A percentile compares a stretch with the other conserved stretches of the same genome.
Conservation (phyloP, 2,113 vertebrate species). For the Peromyscus maniculatus region DNA sequence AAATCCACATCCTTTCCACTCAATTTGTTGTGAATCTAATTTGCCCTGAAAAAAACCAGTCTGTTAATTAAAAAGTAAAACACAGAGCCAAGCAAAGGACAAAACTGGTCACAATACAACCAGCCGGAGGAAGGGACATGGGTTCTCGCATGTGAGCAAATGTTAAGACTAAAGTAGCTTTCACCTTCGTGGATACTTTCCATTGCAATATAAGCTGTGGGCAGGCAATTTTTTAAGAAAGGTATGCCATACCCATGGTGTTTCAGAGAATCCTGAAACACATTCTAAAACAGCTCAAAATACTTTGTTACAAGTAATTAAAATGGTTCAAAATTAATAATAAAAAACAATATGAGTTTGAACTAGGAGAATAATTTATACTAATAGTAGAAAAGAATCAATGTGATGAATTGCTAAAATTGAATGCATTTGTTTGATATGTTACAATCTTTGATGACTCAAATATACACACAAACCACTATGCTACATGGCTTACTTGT, state of each 20-base stretch:
- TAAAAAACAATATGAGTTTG: neutral
- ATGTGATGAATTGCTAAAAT: constrained; percentile 22
- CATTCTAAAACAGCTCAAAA: constrained; percentile 4
- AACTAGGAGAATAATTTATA: neutral
- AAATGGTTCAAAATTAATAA: constrained; percentile 18
- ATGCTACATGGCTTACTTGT: constrained; percentile 11
- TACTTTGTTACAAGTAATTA: neutral
- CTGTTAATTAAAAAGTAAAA: constrained; percentile 15
- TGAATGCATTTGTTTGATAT: neutral
- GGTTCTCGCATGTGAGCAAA: constrained; percentile 4
- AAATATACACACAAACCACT: neutral
- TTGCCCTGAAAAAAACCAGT: constrained; percentile 35
- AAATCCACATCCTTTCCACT: neutral
- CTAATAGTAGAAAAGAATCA: neutral
- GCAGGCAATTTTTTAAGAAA: constrained; percentile 7
- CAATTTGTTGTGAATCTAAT: neutral
- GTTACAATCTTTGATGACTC: neutral
- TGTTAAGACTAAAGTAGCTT: neutral
- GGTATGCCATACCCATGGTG: neutral
- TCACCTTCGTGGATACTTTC: neutral
- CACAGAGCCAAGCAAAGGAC: neutral
- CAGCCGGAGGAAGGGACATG: neutral
- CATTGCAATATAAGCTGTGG: constrained; percentile 40
- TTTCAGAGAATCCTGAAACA: constrained; percentile 44
- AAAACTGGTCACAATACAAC: constrained; percentile 35